Conservation (phyloP, 2,888 invertebrate genomes). For the Eupeodes latifasciatus region DNA sequence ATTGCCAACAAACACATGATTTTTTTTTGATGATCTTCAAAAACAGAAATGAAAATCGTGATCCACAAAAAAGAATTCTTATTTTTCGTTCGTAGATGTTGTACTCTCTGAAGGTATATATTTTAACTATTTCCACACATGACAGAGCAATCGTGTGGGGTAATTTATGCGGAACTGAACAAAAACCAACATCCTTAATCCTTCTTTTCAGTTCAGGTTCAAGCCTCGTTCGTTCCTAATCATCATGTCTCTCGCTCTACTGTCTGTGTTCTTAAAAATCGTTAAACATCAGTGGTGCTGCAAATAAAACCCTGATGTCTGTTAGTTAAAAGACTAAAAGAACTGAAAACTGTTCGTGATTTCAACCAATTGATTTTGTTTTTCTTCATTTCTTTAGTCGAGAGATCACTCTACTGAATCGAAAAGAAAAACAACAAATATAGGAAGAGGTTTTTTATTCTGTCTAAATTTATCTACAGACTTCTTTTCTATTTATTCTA, state of each 20-base stretch:
- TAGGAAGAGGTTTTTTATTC: constrained; percentile 23
- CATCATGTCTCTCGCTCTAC: constrained; percentile 38
- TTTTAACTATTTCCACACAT: constrained; percentile 68
- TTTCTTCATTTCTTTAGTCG: constrained; percentile 14
- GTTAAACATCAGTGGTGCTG: background rate
- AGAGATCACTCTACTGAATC: constrained; percentile 72
- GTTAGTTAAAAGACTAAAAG: constrained; percentile 2
- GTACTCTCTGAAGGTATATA: background rate
- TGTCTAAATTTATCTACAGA: constrained; percentile 46
- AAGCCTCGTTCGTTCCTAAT: constrained; percentile 45
- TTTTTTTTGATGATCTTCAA: background rate
- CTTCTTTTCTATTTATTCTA: background rate
- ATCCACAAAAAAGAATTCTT: constrained; percentile 42
- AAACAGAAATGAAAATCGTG: constrained; percentile 57
- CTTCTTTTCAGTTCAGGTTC: constrained; percentile 17
- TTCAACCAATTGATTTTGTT: constrained; percentile 67
- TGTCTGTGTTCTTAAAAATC: background rate
- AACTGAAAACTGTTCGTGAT: constrained; percentile 63
- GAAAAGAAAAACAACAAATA: constrained; percentile 8
- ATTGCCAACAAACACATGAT: constrained; percentile 60
- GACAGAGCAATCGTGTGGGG: constrained; percentile 75
- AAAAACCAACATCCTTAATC: constrained; percentile 60
- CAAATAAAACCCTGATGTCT: background rate
- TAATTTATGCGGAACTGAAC: constrained; percentile 74
- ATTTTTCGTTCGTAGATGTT: constrained; percentile 49